phyloP scores from a whole-genome alignment of 2,888 invertebrate species.

The Biston stratarius region DNA sequence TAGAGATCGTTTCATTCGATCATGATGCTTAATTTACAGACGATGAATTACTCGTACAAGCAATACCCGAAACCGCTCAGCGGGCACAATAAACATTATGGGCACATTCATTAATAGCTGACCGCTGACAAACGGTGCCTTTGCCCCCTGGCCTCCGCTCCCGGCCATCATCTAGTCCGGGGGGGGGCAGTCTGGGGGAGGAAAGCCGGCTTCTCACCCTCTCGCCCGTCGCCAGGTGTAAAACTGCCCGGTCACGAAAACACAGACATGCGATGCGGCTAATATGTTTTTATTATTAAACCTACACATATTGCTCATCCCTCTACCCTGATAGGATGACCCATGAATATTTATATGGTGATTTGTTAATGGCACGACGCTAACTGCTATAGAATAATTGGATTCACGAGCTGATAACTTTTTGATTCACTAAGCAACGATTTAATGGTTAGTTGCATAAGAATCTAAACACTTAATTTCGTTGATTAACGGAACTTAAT shows the following conservation, averaged over 20 bases:
- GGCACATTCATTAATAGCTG: conserved; percentile 83
- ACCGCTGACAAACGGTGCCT: conserved; percentile 82
- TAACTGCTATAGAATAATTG: conserved; percentile 40
- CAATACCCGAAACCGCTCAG: conserved; percentile 76
- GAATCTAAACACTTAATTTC: not conserved
- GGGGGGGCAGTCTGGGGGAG: conserved; percentile 23
- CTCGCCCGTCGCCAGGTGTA: conserved; percentile 81
- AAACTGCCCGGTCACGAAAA: conserved; percentile 85
- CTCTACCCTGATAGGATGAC: conserved; percentile 66
- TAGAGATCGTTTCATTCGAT: not conserved
- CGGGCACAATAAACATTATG: conserved; percentile 82
- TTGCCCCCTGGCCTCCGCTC: conserved; percentile 58
- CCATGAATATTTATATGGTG: conserved; percentile 82
- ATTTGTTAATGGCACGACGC: conserved; percentile 71
- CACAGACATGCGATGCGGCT: conserved; percentile 84
- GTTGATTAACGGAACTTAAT: too few relatives aligned
- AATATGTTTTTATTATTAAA: conserved; percentile 85
- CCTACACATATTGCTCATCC: conserved; percentile 75
- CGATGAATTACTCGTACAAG: conserved; percentile 68
- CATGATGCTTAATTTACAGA: conserved; percentile 64
- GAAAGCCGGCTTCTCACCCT: conserved; percentile 54
- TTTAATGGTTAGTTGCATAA: conserved; percentile 19
- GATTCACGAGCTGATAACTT: conserved; percentile 31
- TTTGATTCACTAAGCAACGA: conserved; percentile 32
- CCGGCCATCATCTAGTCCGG: conserved; percentile 62